Percentiles rank a stretch among this genome's conserved stretches.
Evolutionary conservation across 1,140 invertebrate genomes (phyloP).

Genomic region (Rhizoglyphus robini): DNA sequence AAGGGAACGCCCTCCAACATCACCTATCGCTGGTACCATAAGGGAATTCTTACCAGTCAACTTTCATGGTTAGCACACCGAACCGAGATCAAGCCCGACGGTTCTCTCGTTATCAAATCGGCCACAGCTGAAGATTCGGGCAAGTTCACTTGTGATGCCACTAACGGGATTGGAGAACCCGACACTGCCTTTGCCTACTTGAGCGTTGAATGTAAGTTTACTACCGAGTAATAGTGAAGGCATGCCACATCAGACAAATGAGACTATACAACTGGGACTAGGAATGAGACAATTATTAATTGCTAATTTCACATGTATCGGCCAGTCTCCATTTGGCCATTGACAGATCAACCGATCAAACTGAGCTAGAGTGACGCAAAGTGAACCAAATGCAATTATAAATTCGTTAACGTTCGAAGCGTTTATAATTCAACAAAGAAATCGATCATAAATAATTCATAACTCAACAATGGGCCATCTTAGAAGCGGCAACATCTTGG

Average conservation of each 20-base stretch:
- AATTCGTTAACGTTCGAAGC: not conserved
- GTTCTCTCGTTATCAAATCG: slow-evolving; percentile 74
- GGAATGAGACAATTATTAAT: not conserved
- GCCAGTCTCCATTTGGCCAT: too few relatives aligned
- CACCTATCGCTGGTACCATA: slow-evolving; percentile 50
- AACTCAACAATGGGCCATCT: not conserved
- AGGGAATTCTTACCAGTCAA: slow-evolving; percentile 27
- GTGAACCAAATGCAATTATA: not conserved
- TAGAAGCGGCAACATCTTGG: not conserved
- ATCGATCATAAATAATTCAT: slow-evolving; percentile 14
- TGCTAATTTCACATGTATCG: not conserved
- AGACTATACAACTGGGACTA: not conserved
- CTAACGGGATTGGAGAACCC: slow-evolving; percentile 87
- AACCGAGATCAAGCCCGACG: slow-evolving; percentile 63
- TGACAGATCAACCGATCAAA: too few relatives aligned
- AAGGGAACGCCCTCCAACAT: slow-evolving; percentile 88
- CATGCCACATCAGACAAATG: too few relatives aligned
- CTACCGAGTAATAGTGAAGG: too few relatives aligned
- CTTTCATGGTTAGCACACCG: slow-evolving; percentile 57
- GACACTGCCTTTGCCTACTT: slow-evolving; percentile 86
- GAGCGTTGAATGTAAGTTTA: slow-evolving; percentile 83
- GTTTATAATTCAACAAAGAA: not conserved
- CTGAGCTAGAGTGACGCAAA: too few relatives aligned
- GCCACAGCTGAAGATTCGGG: slow-evolving; percentile 83
- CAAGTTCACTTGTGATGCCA: slow-evolving; percentile 86